Conservation (phyloP, 2,797 vertebrate genomes). For the Channa striata region DNA sequence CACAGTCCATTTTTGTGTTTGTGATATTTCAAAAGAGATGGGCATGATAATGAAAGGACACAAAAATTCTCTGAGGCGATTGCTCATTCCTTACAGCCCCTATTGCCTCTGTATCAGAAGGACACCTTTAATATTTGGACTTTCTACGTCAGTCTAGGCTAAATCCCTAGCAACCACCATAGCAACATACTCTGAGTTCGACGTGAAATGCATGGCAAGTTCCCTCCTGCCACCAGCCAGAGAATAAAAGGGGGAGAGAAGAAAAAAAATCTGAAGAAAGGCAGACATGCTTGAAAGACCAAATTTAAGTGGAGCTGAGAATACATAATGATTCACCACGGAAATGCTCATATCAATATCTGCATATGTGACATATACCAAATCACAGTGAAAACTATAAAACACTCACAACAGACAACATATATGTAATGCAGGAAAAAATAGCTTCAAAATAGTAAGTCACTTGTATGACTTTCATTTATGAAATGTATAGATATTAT, state of each 20-base stretch:
- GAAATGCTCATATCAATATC: constrained; percentile 58
- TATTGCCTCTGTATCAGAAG: constrained; percentile 82
- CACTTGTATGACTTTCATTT: constrained; percentile 13
- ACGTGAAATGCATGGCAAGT: constrained; percentile 89
- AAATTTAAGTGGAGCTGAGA: constrained; percentile 63
- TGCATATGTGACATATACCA: constrained; percentile 32
- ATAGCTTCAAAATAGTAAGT: neutral
- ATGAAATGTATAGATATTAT: neutral
- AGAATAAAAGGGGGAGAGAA: constrained; percentile 37
- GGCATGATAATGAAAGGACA: constrained; percentile 76
- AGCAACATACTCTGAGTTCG: constrained; percentile 85
- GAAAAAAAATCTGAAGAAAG: constrained; percentile 41
- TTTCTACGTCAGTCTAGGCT: constrained; percentile 84
- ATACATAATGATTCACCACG: constrained; percentile 38
- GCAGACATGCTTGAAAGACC: constrained; percentile 63
- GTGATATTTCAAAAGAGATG: constrained; percentile 73
- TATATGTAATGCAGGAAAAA: constrained; percentile 24
- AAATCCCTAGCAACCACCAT: constrained; percentile 90
- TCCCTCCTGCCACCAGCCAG: constrained; percentile 75
- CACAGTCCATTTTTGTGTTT: constrained; percentile 63
- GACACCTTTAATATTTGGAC: constrained; percentile 90
- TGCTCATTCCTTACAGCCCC: constrained; percentile 80
- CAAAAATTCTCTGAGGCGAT: constrained; percentile 68
- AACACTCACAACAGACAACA: constrained; percentile 9
- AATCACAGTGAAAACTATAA: constrained; percentile 35